Evolutionary conservation across 2,888 invertebrate species (phyloP).

Genomic region (Eristalis pertinax): DNA sequence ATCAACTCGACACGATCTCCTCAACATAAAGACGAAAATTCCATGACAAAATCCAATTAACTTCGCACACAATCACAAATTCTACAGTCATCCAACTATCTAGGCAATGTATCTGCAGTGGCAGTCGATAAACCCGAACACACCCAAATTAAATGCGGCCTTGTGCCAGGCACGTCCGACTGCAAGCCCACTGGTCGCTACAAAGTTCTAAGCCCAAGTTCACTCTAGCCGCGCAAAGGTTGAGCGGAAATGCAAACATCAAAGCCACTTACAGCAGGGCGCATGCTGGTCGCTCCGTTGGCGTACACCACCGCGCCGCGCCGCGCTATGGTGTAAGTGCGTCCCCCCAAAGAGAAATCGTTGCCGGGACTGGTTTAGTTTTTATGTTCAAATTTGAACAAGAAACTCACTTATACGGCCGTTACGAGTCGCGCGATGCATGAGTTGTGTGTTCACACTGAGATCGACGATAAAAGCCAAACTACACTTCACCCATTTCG

Average conservation of each 20-base stretch:
- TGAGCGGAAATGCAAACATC: conserved; percentile 3
- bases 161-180: not conserved
- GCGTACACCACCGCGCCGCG: not conserved
- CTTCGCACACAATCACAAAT: not conserved
- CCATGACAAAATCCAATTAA: not conserved
- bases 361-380: not conserved
- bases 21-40: not conserved
- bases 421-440: not conserved
- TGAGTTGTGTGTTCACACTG: not conserved
- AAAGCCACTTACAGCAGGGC: not conserved
- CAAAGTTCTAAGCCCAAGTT: conserved; percentile 4
- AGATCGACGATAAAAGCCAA: conserved; percentile 9
- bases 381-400: not conserved
- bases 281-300: not conserved
- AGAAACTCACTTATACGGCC: not conserved
- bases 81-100: not conserved
- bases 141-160: not conserved
- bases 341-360: not conserved
- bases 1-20: too few relatives aligned
- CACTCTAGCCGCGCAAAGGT: conserved; percentile 1
- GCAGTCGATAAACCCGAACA: not conserved
- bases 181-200: not conserved
- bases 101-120: not conserved
- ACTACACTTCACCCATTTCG: conserved; percentile 1
- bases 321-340: not conserved